phyloP scores from a whole-genome alignment of 2,888 invertebrate species.

The Drosophila kambysellisi region DNA sequence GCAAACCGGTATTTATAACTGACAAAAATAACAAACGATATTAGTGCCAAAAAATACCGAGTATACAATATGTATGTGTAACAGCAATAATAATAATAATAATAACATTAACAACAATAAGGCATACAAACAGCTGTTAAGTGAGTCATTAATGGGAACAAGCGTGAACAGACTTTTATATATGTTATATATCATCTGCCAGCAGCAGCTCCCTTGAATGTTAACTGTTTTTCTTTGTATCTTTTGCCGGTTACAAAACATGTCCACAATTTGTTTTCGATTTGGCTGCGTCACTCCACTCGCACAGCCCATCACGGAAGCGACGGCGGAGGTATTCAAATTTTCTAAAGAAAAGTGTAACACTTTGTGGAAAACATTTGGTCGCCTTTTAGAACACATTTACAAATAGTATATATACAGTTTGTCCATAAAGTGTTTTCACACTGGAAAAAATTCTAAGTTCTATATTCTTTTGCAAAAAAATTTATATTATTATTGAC shows the following conservation, averaged over 20 bases:
- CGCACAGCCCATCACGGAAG: slow-evolving; percentile 11
- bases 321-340: not conserved
- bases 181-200: slow-evolving; percentile 21
- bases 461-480: too few relatives aligned
- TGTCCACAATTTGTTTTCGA: slow-evolving; percentile 34
- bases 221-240: slow-evolving; percentile 62
- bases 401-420: not conserved
- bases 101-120: slow-evolving; percentile 25
- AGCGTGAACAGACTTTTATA: slow-evolving; percentile 39
- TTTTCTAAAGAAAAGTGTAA: not conserved
- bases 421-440: too few relatives aligned
- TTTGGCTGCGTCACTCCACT: slow-evolving; percentile 52
- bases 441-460: too few relatives aligned
- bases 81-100: slow-evolving; percentile 19
- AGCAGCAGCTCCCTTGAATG: slow-evolving; percentile 35
- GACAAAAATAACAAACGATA: slow-evolving; percentile 60
- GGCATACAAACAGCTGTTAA: slow-evolving; percentile 65
- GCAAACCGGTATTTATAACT: slow-evolving; percentile 78
- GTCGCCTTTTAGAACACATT: not conserved
- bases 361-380: not conserved
- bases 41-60: slow-evolving; percentile 71
- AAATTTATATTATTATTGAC: too few relatives aligned
- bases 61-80: slow-evolving; percentile 7
- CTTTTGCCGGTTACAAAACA: slow-evolving; percentile 76
- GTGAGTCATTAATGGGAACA: slow-evolving; percentile 66